Conservation (phyloP, 1,140 invertebrate genomes). For the Orius insidiosus region DNA sequence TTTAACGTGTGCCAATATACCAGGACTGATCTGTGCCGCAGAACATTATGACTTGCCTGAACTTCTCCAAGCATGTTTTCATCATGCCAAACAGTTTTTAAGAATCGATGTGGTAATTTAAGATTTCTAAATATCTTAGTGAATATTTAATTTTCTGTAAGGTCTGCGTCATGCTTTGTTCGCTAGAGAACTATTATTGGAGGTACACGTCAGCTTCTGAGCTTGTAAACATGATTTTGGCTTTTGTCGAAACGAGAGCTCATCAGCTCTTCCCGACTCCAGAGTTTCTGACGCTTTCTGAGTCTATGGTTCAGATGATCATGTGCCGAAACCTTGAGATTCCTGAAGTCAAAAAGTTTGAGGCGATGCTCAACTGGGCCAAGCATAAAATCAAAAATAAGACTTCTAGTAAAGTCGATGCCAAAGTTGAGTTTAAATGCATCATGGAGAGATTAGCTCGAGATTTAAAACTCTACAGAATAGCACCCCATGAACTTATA, state of each 20-base stretch:
- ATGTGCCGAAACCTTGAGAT: conserved; percentile 74
- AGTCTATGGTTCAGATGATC: conserved; percentile 71
- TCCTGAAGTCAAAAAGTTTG: conserved; percentile 80
- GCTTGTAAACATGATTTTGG: conserved; percentile 83
- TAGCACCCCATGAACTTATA: conserved; percentile 81
- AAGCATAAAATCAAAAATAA: conserved; percentile 61
- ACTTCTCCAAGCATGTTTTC: conserved; percentile 81
- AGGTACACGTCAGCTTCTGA: conserved; percentile 84
- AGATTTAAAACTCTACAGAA: conserved; percentile 77
- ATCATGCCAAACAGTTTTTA: conserved; percentile 85
- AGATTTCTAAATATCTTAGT: neutral
- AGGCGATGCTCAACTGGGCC: conserved; percentile 83
- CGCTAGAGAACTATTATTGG: conserved; percentile 89
- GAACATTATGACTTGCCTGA: conserved; percentile 89
- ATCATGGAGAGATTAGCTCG: conserved; percentile 78
- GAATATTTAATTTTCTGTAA: conserved; percentile 24
- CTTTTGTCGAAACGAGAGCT: conserved; percentile 73
- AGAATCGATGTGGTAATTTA: conserved; percentile 65
- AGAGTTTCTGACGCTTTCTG: conserved; percentile 73
- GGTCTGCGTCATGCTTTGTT: conserved; percentile 81
- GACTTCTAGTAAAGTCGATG: conserved; percentile 57
- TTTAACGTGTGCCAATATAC: conserved; percentile 77
- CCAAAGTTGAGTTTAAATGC: conserved; percentile 75
- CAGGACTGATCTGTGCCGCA: conserved; percentile 80
- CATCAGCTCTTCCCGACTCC: conserved; percentile 52